Evolutionary conservation across 2,797 vertebrate genomes (phyloP), one percentile per base, ranked within the genome.

Genomic region (Menidia menidia): DNA sequence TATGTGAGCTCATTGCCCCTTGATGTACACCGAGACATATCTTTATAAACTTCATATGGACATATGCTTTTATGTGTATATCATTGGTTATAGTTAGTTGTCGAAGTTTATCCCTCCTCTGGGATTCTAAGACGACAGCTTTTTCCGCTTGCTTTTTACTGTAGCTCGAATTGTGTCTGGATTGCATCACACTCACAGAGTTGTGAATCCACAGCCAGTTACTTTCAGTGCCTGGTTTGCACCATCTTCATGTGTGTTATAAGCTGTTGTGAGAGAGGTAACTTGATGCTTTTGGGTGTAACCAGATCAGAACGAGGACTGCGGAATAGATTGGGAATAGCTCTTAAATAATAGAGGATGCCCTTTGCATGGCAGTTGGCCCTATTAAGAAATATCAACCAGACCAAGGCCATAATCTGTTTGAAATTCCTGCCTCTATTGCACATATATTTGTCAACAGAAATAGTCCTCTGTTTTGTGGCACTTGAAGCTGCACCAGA

Each of bases 401-500:
- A 30, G 44, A 14, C 19, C 71, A 18, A 54, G 35, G n/a, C 59
- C 72, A 68, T 51, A 1, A 61, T 48, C 32, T 25, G 14, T 54
- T 58, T 68, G 39, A 61, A 61, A 61, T 60, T 57, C 63, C 45
- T 73, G 33, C 42, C 58, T 13, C 50, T 14, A 52, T 31, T 15
- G 25, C 13, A 53, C 14, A 32, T 3, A 60, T 56, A 51, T 31
- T 60, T 69, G 47, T 68, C 56, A 57, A 41, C 53, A 57, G 48
- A 80, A 64, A 70, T 35, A 47, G 55, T 55, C 41, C 48, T 25
- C 13, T 52, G 35, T 54, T 83, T 70, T 66, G 25, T 32, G 6
- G 74, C 71, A 60, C 33, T 60, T 19, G 42, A 0, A 54, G 48
- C 59, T 69, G 52, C 60, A 77, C 19, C 60, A 25, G 43, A 76